phyloP scores from a whole-genome alignment of 2,113 vertebrate genomes.

The Sylvietta virens region DNA sequence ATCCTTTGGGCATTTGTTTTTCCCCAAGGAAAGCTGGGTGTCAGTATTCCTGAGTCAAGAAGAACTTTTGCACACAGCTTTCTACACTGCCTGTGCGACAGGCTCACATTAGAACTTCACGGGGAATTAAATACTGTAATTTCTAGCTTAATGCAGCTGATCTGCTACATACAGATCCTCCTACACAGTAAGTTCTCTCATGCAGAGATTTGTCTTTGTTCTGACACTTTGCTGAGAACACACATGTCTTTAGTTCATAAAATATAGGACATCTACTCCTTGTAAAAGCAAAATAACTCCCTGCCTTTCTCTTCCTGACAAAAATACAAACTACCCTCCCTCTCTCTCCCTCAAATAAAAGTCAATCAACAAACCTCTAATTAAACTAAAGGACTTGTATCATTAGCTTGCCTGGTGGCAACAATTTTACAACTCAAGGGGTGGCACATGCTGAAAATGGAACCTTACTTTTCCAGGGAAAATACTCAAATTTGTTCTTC shows the following conservation, averaged over 20 bases:
- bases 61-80: background rate
- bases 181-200: conserved; percentile 16
- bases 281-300: conserved; percentile 14
- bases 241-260: background rate
- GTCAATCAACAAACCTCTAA: background rate
- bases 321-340: background rate
- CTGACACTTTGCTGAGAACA: conserved; percentile 4
- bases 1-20: background rate
- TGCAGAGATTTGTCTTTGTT: conserved; percentile 33
- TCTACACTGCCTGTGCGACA: background rate
- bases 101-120: conserved; percentile 10
- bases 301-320: background rate
- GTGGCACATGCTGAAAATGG: background rate
- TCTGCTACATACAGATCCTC: conserved; percentile 27
- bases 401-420: background rate
- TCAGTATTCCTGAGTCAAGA: background rate
- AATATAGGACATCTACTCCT: background rate
- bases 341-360: background rate
- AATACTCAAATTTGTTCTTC: background rate
- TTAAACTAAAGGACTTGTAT: background rate
- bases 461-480: background rate
- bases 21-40: background rate
- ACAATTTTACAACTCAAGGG: background rate
- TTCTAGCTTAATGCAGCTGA: conserved; percentile 34
- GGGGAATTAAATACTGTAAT: conserved; percentile 33